phyloP scores from a whole-genome alignment of 2,888 invertebrate genomes.

The Octonoba sinensis region DNA sequence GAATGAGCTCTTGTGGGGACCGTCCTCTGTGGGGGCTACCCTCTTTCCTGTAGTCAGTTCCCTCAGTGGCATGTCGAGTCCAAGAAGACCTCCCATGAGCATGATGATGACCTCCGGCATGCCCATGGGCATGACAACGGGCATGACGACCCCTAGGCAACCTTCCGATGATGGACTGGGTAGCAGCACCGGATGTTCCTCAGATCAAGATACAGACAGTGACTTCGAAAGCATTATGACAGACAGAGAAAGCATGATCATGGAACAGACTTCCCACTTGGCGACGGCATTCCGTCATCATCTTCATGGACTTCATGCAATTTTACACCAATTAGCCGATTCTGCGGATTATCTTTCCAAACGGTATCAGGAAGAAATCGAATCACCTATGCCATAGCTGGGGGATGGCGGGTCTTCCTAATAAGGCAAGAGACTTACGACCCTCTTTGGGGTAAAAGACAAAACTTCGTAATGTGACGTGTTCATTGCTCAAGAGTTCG shows the following conservation, averaged over 20 bases:
- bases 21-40: slow-evolving; percentile 46
- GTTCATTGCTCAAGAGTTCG: slow-evolving; percentile 13
- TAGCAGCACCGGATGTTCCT: slow-evolving; percentile 66
- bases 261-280: slow-evolving; percentile 68
- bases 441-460: slow-evolving; percentile 6
- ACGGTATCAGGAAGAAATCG: slow-evolving; percentile 70
- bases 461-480: slow-evolving; percentile 1
- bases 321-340: slow-evolving; percentile 70
- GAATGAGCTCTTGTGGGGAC: slow-evolving; percentile 70
- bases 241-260: slow-evolving; percentile 65
- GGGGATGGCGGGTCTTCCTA: background rate
- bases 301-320: slow-evolving; percentile 70
- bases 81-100: slow-evolving; percentile 29
- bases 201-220: slow-evolving; percentile 67
- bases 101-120: slow-evolving; percentile 24
- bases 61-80: slow-evolving; percentile 45
- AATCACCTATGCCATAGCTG: slow-evolving; percentile 48
- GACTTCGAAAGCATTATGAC: slow-evolving; percentile 66
- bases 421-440: background rate
- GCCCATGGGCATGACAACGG: slow-evolving; percentile 36
- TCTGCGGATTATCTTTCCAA: slow-evolving; percentile 70
- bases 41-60: slow-evolving; percentile 45
- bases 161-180: slow-evolving; percentile 65
- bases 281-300: slow-evolving; percentile 70
- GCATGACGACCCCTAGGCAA: slow-evolving; percentile 61